phyloP scores from a whole-genome alignment of 64 coral and sea anemone genomes.

The Platygyra sinensis region DNA sequence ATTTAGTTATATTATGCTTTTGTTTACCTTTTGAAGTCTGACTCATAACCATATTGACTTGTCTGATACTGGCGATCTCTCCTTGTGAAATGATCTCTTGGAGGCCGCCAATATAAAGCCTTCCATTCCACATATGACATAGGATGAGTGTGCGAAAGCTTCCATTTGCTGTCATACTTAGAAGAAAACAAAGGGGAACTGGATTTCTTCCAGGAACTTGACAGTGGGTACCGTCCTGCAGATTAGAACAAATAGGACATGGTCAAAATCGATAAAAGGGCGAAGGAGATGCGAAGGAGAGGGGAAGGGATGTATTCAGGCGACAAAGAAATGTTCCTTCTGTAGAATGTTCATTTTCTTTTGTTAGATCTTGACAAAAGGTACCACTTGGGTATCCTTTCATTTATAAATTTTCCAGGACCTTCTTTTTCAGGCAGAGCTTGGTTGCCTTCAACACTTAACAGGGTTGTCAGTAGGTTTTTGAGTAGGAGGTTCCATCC shows the following conservation, averaged over 20 bases:
- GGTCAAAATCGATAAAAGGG: no score
- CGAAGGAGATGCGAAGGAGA: no score
- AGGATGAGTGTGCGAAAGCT: conserved; percentile 43
- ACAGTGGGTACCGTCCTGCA: conserved; percentile 13
- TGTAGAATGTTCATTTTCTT: no score
- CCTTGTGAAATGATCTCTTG: background rate
- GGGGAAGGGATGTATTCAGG: no score
- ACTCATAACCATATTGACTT: conserved; percentile 1
- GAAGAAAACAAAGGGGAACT: conserved; percentile 9
- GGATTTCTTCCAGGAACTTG: background rate
- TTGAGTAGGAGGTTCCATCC: no score
- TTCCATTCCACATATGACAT: conserved; percentile 53
- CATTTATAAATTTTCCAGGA: no score
- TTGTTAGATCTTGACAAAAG: no score
- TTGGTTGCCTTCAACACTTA: no score
- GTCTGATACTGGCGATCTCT: background rate
- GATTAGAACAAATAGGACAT: background rate
- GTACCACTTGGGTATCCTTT: no score
- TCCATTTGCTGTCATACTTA: conserved; percentile 39
- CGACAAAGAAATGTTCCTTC: no score
- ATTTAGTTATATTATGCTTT: background rate
- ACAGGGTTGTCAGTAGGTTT: no score
- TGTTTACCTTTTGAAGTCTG: conserved; percentile 26
- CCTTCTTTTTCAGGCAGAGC: no score
- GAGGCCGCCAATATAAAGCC: conserved; percentile 50